Percentiles rank a stretch among this genome's conserved stretches.
Evolutionary conservation across 64 coral and sea anemone species (phyloP).

Genomic region (Pocillopora verrucosa): DNA sequence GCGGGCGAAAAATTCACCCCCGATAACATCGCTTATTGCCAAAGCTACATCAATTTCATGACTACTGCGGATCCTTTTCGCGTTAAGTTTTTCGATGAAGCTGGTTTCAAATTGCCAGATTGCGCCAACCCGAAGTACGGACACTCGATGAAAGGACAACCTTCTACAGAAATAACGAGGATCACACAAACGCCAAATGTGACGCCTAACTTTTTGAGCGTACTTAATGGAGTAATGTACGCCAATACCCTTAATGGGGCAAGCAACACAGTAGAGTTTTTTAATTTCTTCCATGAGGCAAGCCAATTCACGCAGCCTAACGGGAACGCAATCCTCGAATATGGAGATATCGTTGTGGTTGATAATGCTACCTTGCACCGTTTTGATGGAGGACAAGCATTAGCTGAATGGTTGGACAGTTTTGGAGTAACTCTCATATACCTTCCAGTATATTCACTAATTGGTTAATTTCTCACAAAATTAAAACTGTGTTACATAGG

Average conservation of each 20-base stretch:
- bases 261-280: slow-evolving; percentile 10
- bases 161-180: slow-evolving; percentile 44
- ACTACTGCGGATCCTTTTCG: slow-evolving; percentile 28
- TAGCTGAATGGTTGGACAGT: slow-evolving; percentile 40
- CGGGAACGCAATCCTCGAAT: slow-evolving; percentile 17
- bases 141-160: slow-evolving; percentile 43
- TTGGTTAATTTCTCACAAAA: slow-evolving; percentile 31
- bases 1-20: slow-evolving; percentile 13
- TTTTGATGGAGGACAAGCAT: slow-evolving; percentile 18
- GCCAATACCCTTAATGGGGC: slow-evolving; percentile 32
- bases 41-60: slow-evolving; percentile 49
- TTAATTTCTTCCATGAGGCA: neutral
- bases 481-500: slow-evolving; percentile 42
- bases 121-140: slow-evolving; percentile 56
- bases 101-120: slow-evolving; percentile 55
- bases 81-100: slow-evolving; percentile 62
- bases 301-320: slow-evolving; percentile 36
- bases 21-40: no score
- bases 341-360: slow-evolving; percentile 18
- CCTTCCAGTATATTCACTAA: slow-evolving; percentile 1
- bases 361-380: no score
- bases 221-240: slow-evolving; percentile 20
- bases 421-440: slow-evolving; percentile 26
- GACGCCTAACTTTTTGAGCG: slow-evolving; percentile 32
- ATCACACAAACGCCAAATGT: slow-evolving; percentile 38